A percentile compares a stretch with the other conserved stretches of the same genome.
Conservation (phyloP, 2,113 vertebrate genomes). For the Oncorhynchus keta region DNA sequence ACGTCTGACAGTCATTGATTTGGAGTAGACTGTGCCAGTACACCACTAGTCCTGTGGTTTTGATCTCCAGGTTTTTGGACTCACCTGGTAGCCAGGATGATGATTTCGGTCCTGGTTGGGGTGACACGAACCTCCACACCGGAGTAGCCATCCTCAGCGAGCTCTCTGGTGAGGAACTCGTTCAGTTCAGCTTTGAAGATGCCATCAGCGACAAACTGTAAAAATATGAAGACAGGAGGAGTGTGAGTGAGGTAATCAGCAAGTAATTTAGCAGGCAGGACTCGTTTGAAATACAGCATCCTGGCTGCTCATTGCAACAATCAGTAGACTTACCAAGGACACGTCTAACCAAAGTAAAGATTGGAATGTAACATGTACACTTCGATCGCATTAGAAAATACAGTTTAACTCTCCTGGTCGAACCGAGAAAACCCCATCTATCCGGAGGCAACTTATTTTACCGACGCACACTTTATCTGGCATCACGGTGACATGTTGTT, state of each 20-base stretch:
- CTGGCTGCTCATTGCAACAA: neutral
- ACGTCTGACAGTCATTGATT: no score
- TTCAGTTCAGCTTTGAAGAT: conserved; percentile 99
- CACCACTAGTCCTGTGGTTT: neutral
- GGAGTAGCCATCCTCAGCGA: conserved; percentile 97
- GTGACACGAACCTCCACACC: conserved; percentile 97
- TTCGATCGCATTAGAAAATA: no score
- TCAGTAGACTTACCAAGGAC: neutral
- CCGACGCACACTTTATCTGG: no score
- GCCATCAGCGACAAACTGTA: conserved; percentile 83
- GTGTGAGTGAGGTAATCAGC: no score
- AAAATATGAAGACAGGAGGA: no score
- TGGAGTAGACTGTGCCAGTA: no score
- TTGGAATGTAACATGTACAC: no score
- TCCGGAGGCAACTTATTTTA: no score
- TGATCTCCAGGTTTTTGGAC: neutral
- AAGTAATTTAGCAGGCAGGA: rapidly evolving
- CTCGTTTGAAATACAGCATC: neutral
- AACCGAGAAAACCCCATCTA: no score
- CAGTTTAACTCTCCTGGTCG: no score
- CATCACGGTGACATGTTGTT: no score
- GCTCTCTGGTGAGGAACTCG: conserved; percentile 95
- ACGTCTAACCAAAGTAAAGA: no score
- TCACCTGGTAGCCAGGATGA: conserved; percentile 97
- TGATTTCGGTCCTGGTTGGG: conserved; percentile 97